phyloP scores from a whole-genome alignment of 2,888 invertebrate species.

The Temnothorax rugatulus region DNA sequence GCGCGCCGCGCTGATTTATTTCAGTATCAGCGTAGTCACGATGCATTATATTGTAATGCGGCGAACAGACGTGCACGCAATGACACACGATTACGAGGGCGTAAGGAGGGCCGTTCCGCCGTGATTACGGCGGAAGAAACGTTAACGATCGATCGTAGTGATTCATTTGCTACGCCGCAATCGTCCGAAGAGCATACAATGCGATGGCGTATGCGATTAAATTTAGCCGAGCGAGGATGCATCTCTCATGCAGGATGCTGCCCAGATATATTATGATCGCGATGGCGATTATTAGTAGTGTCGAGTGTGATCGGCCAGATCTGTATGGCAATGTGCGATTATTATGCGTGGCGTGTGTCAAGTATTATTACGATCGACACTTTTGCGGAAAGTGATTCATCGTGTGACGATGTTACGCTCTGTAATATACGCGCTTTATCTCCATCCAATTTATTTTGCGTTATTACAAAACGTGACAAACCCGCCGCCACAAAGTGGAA shows the following conservation, averaged over 20 bases:
- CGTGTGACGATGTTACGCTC: slow-evolving; percentile 36
- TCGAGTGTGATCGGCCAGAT: slow-evolving; percentile 20
- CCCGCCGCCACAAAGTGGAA: slow-evolving; percentile 56
- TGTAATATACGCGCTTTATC: slow-evolving; percentile 51
- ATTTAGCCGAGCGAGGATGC: slow-evolving; percentile 31
- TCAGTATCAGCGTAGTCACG: not conserved
- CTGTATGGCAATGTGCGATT: slow-evolving; percentile 3
- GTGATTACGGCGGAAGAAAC: slow-evolving; percentile 48
- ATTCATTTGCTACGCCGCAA: slow-evolving; percentile 46
- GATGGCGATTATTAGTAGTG: slow-evolving; percentile 35
- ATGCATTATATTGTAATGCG: slow-evolving; percentile 33
- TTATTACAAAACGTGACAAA: slow-evolving; percentile 54
- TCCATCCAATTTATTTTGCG: slow-evolving; percentile 51
- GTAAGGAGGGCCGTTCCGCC: slow-evolving; percentile 26
- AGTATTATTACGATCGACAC: slow-evolving; percentile 41
- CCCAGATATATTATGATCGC: slow-evolving; percentile 39
- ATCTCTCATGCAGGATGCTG: slow-evolving; percentile 3
- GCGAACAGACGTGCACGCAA: slow-evolving; percentile 12
- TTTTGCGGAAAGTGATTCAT: slow-evolving; percentile 41
- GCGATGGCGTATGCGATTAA: slow-evolving; percentile 27
- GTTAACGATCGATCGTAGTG: slow-evolving; percentile 40
- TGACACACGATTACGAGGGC: slow-evolving; percentile 40
- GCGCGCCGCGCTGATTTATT: not conserved
- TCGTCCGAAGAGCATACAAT: slow-evolving; percentile 27
- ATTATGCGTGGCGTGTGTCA: slow-evolving; percentile 22